Evolutionary conservation across 1,140 invertebrate genomes (phyloP), one percentile per base, ranked within the genome.

Genomic region (Contarinia nasturtii): DNA sequence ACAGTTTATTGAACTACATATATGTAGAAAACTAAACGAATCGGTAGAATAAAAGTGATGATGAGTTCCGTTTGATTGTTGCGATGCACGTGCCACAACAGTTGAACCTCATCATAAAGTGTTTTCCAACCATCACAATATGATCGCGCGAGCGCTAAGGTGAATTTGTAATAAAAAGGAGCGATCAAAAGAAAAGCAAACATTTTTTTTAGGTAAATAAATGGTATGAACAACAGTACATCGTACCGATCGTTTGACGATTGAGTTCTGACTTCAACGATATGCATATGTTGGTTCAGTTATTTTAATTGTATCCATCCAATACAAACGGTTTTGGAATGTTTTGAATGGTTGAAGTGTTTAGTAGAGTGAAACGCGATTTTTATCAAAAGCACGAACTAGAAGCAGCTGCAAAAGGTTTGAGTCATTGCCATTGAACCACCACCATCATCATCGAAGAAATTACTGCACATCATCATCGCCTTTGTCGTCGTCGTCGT

Each of bases 191-290:
- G 37, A 18, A 40, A 33, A 33, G 27, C 18, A 45, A 33, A 45
- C 14, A 17, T 20, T 15, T 10, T 14, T 5, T 27, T 27, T 27
- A 27, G 27, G 27, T 27, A 27, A 27, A 27, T 10, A 27, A 27
- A 27, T 27, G 21, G 21, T 33, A 44, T 22, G 42, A 45, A 33
- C 14, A 45, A 45, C 22, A 45, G 34, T 15, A 45, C 27, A 45
- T n/a, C n/a, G n/a, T n/a, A n/a, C n/a, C n/a, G n/a, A n/a, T n/a
- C n/a, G n/a, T n/a, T n/a, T n/a, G n/a, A n/a, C n/a, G n/a, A n/a
- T n/a, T n/a, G n/a, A n/a, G n/a, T n/a, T n/a, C n/a, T n/a, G n/a
- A n/a, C n/a, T n/a, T n/a, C n/a, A n/a, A n/a, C n/a, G n/a, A 10
- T 45, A 34, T 44, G 27, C 14, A 22, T 22, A 22, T 10, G 19